phyloP scores from a whole-genome alignment of 1,140 invertebrate species.

The Drosophila orena region DNA sequence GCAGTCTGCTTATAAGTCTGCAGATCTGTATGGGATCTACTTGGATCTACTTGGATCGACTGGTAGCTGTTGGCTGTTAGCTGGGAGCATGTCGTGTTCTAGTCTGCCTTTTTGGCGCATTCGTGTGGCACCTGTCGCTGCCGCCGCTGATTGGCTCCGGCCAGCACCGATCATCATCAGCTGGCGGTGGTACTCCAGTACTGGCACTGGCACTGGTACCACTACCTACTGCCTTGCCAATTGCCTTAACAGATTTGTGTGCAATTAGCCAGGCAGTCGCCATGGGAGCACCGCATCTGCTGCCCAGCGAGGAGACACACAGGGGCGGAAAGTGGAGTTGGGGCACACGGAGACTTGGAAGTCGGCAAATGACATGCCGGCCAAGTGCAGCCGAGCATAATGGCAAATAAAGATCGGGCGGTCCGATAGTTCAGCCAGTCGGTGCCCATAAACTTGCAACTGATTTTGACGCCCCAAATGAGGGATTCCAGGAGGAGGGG shows the following conservation, averaged over 20 bases:
- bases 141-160: constrained; percentile 62
- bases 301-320: constrained; percentile 12
- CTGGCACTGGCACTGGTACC: neutral
- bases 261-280: constrained; percentile 70
- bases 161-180: constrained; percentile 61
- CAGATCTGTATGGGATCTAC: constrained; percentile 19
- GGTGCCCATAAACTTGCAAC: constrained; percentile 62
- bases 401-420: constrained; percentile 70
- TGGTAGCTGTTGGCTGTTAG: constrained; percentile 7
- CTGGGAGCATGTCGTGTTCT: constrained; percentile 51
- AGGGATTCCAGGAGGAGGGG: constrained; percentile 26
- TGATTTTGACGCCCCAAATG: constrained; percentile 74
- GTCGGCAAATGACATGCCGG: constrained; percentile 34
- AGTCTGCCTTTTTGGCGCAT: constrained; percentile 76
- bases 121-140: constrained; percentile 75
- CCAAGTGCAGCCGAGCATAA: constrained; percentile 64
- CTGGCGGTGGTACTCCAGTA: neutral
- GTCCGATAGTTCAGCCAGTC: constrained; percentile 57
- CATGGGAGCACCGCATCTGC: constrained; percentile 44
- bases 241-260: constrained; percentile 82
- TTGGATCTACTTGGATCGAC: constrained; percentile 1
- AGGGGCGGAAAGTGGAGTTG: neutral
- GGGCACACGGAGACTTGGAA: neutral
- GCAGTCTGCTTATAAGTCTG: constrained; percentile 18
- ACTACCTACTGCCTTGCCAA: constrained; percentile 26